Conservation (phyloP, 2,888 invertebrate genomes). For the Machimus rusticus region DNA sequence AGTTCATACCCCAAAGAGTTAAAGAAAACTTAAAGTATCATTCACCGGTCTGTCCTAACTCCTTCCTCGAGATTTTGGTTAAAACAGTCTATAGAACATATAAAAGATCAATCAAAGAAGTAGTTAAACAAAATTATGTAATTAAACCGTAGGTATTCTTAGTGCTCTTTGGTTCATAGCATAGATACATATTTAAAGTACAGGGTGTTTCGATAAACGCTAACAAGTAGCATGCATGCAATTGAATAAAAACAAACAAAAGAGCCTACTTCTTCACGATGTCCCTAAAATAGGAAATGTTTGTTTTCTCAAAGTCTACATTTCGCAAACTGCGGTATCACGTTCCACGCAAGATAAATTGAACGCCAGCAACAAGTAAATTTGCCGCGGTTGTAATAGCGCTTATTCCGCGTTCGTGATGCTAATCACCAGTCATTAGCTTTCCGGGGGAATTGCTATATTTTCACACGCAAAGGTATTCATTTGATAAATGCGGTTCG, state of each 20-base stretch:
- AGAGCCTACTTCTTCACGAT: not conserved
- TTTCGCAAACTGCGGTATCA: not conserved
- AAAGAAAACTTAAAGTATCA: too few relatives aligned
- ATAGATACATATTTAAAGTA: not conserved
- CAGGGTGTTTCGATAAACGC: not conserved
- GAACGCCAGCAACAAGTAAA: not conserved
- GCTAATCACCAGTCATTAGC: not conserved
- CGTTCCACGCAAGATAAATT: not conserved
- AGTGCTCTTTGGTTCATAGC: not conserved
- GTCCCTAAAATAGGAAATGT: not conserved
- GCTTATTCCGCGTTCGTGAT: not conserved
- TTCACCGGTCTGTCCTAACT: too few relatives aligned
- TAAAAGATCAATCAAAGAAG: too few relatives aligned
- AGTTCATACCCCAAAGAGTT: too few relatives aligned
- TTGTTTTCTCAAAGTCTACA: not conserved
- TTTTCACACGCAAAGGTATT: conserved; percentile 7
- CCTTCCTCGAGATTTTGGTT: too few relatives aligned
- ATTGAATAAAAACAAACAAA: not conserved
- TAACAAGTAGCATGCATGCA: not conserved
- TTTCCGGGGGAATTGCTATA: not conserved
- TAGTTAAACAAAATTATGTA: too few relatives aligned
- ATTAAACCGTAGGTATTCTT: not conserved
- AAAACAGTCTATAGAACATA: too few relatives aligned
- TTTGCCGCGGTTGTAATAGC: not conserved
- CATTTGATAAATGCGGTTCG: not conserved